Evolutionary conservation across 2,797 vertebrate genomes (phyloP), one percentile per base, ranked within the genome.

Genomic region (Anolis apletophallus): DNA sequence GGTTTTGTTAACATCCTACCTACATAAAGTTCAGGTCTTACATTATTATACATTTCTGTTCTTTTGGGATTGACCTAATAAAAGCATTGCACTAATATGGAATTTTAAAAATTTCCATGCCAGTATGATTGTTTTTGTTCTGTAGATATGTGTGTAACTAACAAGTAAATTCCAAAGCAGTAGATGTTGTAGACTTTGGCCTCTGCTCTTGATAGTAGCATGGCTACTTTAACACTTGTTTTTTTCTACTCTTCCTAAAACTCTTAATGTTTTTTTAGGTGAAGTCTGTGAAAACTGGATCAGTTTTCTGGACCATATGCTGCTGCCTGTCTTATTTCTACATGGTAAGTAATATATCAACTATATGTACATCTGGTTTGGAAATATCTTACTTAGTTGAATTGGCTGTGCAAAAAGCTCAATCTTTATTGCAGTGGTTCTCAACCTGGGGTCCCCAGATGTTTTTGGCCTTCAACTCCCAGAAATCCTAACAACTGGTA

Each of bases 251-350:
- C 14, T 86, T 91, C 23, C 71, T 86, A 17, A 76, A 69, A 84
- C 67, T 77, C 88, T 78, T 88, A 88, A 61, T 73, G 12, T 64
- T 92, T 71, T 82, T 87, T 68, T 83, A 77, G 99, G 98, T 99
- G 93, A 99, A 99, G 89, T 98, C 99, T 36, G 98, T 99, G 95
- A 99, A 99, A 97, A 99, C 98, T 0, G 99, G 99, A 75, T 99
- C 98, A 0, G 98, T 99, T 50, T 99, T 99, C 96, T 99, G 99
- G 98, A 97, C 98, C 85, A 98, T 99, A 87, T 99, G 98, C 95
- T 99, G 98, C 94, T 99, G 99, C 88, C 96, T 99, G 80, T 99
- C 97, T 4, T 99, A 99, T 94, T 99, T 99, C 94, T 99, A 99
- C 95, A 99, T 99, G 99, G 99, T 99, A 96, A 97, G 98, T 90